A percentile compares a stretch with the other conserved stretches of the same genome.
Conservation (phyloP, 2,113 vertebrate species). For the Neopipo cinnamomea region DNA sequence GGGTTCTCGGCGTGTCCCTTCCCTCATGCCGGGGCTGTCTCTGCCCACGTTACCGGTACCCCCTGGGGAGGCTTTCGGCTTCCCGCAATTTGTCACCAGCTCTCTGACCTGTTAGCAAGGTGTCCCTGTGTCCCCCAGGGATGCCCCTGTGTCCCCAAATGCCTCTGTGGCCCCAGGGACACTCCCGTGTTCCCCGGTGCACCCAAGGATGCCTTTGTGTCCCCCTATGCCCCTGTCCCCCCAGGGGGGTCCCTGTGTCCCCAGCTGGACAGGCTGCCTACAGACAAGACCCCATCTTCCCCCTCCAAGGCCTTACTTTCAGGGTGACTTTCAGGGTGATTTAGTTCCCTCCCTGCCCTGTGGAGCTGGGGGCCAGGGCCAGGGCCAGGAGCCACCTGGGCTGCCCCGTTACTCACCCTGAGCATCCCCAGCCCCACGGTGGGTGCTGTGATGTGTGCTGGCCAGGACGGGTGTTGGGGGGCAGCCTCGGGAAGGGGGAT, state of each 20-base stretch:
- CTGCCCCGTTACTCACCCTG: background rate
- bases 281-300: background rate
- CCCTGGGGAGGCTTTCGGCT: background rate
- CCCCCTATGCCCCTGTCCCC: background rate
- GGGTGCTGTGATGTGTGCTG: background rate
- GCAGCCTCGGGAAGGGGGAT: background rate
- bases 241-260: background rate
- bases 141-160: background rate
- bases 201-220: background rate
- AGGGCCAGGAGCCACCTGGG: background rate
- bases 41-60: background rate
- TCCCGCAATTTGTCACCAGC: background rate
- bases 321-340: background rate
- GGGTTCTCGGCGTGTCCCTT: background rate
- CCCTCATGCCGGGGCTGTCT: background rate
- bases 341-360: rapidly evolving
- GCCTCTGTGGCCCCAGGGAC: background rate
- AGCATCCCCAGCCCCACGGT: background rate
- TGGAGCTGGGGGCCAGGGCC: background rate
- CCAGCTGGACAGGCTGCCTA: background rate
- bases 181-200: background rate
- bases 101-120: background rate
- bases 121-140: background rate
- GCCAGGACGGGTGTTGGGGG: background rate
- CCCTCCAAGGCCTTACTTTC: background rate